A percentile compares a stretch with the other conserved stretches of the same genome.
Conservation (phyloP, 2,888 invertebrate species). For the Tetramorium bicarinatum region DNA sequence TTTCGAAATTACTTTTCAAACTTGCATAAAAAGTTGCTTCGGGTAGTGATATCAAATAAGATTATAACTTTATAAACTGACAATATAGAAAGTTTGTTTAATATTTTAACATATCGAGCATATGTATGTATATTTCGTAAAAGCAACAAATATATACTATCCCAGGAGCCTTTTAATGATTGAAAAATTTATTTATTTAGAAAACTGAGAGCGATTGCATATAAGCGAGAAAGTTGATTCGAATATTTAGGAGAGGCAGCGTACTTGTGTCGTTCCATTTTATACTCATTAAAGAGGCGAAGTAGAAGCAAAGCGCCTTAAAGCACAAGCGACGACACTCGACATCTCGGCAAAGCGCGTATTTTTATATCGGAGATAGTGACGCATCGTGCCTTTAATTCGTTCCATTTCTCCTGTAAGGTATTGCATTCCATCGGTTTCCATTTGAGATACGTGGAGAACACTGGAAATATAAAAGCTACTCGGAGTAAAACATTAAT, state of each 20-base stretch:
- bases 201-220: conserved; percentile 41
- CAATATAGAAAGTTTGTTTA: background rate
- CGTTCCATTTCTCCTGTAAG: conserved; percentile 50
- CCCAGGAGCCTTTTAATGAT: conserved; percentile 37
- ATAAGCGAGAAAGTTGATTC: conserved; percentile 44
- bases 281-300: conserved; percentile 52
- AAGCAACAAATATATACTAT: conserved; percentile 5
- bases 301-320: conserved; percentile 52
- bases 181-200: conserved; percentile 53
- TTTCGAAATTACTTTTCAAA: background rate
- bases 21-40: background rate
- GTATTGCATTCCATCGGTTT: conserved; percentile 46
- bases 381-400: conserved; percentile 36
- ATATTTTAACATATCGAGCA: background rate
- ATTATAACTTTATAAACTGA: background rate
- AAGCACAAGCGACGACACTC: conserved; percentile 24
- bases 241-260: conserved; percentile 35
- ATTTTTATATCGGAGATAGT: conserved; percentile 18
- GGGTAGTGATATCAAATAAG: background rate
- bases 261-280: conserved; percentile 4
- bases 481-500: conserved; percentile 59
- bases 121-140: background rate
- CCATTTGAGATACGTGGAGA: conserved; percentile 54
- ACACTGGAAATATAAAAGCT: conserved; percentile 40
- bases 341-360: conserved; percentile 8